phyloP scores from a whole-genome alignment of 2,113 vertebrate genomes.

The Periophthalmus modestus region DNA sequence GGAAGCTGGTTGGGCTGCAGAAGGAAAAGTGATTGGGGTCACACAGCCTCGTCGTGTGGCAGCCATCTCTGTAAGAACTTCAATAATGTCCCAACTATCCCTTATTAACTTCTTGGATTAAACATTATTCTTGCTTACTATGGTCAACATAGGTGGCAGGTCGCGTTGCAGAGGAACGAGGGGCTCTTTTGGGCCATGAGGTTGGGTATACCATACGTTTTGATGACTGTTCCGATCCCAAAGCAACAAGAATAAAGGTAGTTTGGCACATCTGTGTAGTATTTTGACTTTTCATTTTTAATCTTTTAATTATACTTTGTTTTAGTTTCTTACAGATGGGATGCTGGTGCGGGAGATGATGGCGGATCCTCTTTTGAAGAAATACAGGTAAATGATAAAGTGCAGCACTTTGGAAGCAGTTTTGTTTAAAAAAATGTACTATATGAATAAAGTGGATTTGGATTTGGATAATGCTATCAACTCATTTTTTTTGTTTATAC shows the following conservation, averaged over 20 bases:
- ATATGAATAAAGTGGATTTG: too few relatives aligned
- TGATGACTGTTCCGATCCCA: constrained; percentile 91
- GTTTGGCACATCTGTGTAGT: neutral
- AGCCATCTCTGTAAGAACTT: constrained; percentile 88
- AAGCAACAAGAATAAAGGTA: constrained; percentile 96
- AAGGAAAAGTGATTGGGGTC: constrained; percentile 93
- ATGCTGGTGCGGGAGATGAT: constrained; percentile 99
- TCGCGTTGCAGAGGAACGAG: constrained; percentile 93
- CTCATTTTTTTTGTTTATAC: neutral
- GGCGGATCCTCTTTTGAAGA: constrained; percentile 94
- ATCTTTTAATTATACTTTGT: neutral
- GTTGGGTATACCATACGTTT: constrained; percentile 98
- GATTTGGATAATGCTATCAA: neutral
- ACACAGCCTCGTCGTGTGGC: constrained; percentile 96
- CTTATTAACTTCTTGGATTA: constrained; percentile 1
- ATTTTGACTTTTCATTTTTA: neutral
- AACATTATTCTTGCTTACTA: neutral
- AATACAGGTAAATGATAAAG: constrained; percentile 85
- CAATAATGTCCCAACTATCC: constrained; percentile 4
- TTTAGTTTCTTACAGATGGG: constrained; percentile 96
- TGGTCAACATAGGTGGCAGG: constrained; percentile 84
- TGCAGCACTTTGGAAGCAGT: too few relatives aligned
- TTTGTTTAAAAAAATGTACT: too few relatives aligned
- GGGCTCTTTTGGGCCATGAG: constrained; percentile 91
- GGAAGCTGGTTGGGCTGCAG: constrained; percentile 96